Evolutionary conservation across 1,140 invertebrate species (phyloP).

Genomic region (Vanessa tameamea): DNA sequence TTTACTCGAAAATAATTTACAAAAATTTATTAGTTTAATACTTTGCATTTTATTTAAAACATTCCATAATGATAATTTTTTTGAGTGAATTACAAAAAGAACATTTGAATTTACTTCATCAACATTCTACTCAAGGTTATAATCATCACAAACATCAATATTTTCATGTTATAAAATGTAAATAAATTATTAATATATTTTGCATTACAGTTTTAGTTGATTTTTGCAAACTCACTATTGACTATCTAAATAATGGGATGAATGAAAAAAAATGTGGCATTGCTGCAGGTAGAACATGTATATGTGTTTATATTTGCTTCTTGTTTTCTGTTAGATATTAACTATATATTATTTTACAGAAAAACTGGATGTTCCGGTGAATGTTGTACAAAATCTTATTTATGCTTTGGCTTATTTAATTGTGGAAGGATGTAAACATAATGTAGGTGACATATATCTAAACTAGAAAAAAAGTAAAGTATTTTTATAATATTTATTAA

Average conservation of each 20-base stretch:
- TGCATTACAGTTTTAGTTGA: conserved; percentile 82
- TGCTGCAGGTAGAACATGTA: conserved; percentile 78
- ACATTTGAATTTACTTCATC: conserved; percentile 60
- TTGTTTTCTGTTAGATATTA: conserved; percentile 1
- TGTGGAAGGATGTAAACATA: conserved; percentile 70
- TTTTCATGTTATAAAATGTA: neutral
- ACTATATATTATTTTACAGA: conserved; percentile 50
- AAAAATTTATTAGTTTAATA: no score
- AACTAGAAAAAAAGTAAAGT: neutral
- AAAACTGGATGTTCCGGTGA: conserved; percentile 56
- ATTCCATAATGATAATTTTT: conserved; percentile 63
- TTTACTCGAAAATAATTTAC: no score
- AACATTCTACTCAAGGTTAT: conserved; percentile 62
- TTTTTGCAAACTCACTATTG: conserved; percentile 84
- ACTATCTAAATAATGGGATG: conserved; percentile 83
- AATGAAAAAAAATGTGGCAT: conserved; percentile 82
- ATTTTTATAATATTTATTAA: neutral
- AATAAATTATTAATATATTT: conserved; percentile 11
- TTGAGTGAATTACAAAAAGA: conserved; percentile 70
- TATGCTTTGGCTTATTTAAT: conserved; percentile 71
- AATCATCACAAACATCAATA: neutral
- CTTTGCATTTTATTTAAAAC: no score
- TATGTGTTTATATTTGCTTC: neutral
- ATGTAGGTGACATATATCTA: conserved; percentile 55
- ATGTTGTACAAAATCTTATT: conserved; percentile 62